phyloP scores from a whole-genome alignment of 2,797 vertebrate species.

The Dendrocincla tyrannina region DNA sequence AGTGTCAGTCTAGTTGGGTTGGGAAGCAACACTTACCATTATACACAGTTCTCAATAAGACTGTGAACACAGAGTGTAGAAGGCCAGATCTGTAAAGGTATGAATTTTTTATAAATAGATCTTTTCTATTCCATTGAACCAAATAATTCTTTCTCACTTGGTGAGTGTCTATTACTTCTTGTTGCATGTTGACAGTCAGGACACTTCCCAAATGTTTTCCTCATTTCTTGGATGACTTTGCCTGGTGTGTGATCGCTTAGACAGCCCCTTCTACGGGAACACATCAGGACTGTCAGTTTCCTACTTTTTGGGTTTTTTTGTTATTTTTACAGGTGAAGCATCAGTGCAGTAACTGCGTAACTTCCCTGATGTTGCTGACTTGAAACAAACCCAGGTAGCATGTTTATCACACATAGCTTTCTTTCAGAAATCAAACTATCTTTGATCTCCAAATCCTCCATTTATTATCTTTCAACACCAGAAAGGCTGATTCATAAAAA shows the following conservation, averaged over 20 bases:
- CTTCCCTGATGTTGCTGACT: not conserved
- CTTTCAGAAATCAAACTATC: slow-evolving; percentile 12
- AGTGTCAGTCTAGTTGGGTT: not conserved
- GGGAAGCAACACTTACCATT: not conserved
- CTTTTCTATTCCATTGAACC: not conserved
- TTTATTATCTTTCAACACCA: not conserved
- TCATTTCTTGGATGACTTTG: not conserved
- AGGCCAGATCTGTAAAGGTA: not conserved
- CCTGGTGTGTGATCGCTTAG: not conserved
- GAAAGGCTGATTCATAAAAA: not conserved
- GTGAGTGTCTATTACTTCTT: not conserved
- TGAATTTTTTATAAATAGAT: not conserved
- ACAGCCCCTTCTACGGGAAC: not conserved
- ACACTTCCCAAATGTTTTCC: not conserved
- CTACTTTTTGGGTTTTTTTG: not conserved
- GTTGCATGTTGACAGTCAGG: not conserved
- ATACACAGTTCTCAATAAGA: not conserved
- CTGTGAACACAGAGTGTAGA: not conserved
- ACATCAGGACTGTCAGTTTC: not conserved
- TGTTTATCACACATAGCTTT: not conserved
- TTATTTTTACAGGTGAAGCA: not conserved
- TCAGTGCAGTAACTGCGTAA: not conserved
- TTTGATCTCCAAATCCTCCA: not conserved
- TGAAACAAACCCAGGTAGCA: not conserved
- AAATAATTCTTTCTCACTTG: not conserved